Base-by-base conservation (phyloP, 2,113 vertebrate species). In the Nothocercus nigrocapillus region DNA sequence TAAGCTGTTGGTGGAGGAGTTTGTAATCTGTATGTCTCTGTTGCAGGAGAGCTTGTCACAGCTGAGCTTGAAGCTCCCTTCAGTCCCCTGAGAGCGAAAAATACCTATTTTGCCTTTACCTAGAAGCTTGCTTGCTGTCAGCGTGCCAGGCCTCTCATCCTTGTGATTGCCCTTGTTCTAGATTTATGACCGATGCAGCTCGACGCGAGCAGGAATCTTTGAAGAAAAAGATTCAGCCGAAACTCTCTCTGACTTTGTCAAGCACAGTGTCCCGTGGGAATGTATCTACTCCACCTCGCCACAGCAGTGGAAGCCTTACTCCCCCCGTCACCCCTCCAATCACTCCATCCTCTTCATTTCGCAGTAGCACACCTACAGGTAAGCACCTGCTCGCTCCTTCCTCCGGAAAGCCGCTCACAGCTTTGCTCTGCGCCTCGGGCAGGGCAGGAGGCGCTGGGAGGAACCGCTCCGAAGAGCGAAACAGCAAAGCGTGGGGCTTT, bases 311-410 rank as follows among this genome's bases (percentile, higher is more conserved):
- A 96, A 99, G 98, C 98, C 99, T 99, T 98, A 99, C 99, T 70
- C 99, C 99, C 66, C 99, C 99, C 0, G 99, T 99, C 95, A 99
- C 99, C 25, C 99, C 99, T 5, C 99, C 99, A 91, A 99, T 99
- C 98, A 99, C 99, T 12, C 99, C 99, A 18, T 99, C 99, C 59
- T 99, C 99, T 30, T 99, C 99, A 0, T 99, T 99, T 97, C 99
- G 99, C 81, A 99, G 99, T 96, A 99, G 98, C 82, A 99, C 99
- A 30, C 99, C 99, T 19, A 99, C 99, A 98, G 99, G 99, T 99
- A 98, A 98, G 98, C 64, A 36, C 28, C 32, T 53, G 3, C 59
- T 9, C 6, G 54, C 82, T 45, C 27, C 10, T 51, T 81, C 74
- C 49, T 56, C 25, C 22, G 51, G 74, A 79, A 9, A 84, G 38